Percentiles rank a stretch among this genome's conserved stretches.
phyloP scores from a whole-genome alignment of 1,140 invertebrate species.

The Achroia grisella region DNA sequence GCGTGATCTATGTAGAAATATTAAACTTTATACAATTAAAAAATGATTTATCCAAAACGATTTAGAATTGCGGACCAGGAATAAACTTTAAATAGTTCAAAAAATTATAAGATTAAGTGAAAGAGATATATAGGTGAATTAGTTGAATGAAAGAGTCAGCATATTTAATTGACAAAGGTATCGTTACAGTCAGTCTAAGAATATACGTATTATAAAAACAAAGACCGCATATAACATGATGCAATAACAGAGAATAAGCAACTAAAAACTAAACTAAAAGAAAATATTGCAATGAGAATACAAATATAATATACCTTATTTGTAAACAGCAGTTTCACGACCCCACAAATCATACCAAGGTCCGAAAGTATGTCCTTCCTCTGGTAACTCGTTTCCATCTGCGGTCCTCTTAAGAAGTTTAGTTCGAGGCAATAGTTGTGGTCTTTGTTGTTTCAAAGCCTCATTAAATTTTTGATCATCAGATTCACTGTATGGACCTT shows the following conservation, averaged over 20 bases:
- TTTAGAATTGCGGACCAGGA: too few relatives aligned
- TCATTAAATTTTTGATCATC: constrained; percentile 80
- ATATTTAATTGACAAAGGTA: too few relatives aligned
- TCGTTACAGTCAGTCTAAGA: too few relatives aligned
- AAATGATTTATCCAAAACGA: too few relatives aligned
- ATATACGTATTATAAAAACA: too few relatives aligned
- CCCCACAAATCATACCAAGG: constrained; percentile 93
- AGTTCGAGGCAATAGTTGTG: constrained; percentile 80
- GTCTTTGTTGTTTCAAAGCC: constrained; percentile 73
- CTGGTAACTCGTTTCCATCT: constrained; percentile 71
- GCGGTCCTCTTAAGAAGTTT: constrained; percentile 75
- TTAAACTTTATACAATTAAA: too few relatives aligned
- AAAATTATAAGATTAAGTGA: too few relatives aligned
- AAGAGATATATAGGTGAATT: too few relatives aligned
- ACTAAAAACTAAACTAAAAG: constrained; percentile 11
- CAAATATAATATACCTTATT: constrained; percentile 40
- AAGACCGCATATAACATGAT: too few relatives aligned
- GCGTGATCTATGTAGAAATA: too few relatives aligned
- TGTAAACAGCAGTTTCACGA: constrained; percentile 67
- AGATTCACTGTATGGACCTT: constrained; percentile 73
- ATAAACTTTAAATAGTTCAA: too few relatives aligned
- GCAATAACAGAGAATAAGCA: constrained; percentile 19
- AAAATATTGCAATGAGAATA: constrained; percentile 17
- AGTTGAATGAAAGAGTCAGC: too few relatives aligned
- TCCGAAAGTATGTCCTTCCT: constrained; percentile 81